Conservation (phyloP, 2,888 invertebrate genomes). For the Machimus rusticus region DNA sequence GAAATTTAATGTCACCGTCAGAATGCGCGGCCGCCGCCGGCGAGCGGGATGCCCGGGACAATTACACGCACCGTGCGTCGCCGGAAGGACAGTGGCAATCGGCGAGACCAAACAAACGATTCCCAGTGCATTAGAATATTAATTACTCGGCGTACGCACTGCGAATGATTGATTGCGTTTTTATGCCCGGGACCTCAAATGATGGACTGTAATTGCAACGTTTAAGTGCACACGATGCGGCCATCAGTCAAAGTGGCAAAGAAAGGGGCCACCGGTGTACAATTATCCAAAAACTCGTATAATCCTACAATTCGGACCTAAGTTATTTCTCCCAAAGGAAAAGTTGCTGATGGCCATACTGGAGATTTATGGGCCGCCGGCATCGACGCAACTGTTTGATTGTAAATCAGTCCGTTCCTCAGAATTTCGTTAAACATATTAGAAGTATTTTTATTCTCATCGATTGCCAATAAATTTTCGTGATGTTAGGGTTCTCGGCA, state of each 20-base stretch:
- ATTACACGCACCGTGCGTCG: background rate
- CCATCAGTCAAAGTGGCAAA: conserved; percentile 33
- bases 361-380: background rate
- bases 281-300: conserved; percentile 29
- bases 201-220: conserved; percentile 33
- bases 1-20: conserved; percentile 40
- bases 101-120: conserved; percentile 23
- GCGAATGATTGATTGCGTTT: conserved; percentile 32
- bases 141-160: conserved; percentile 6
- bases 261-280: conserved; percentile 33
- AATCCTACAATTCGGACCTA: conserved; percentile 17
- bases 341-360: background rate
- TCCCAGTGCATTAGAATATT: conserved; percentile 36
- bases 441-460: background rate
- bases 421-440: background rate
- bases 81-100: background rate
- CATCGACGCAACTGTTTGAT: background rate
- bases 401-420: background rate
- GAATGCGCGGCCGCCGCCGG: background rate
- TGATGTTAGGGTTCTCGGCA: background rate
- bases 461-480: background rate
- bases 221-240: conserved; percentile 37
- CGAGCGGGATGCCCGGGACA: background rate
- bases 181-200: background rate
- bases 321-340: conserved; percentile 37